Base-by-base conservation (phyloP, 2,797 vertebrate species). In the Psittacula echo region DNA sequence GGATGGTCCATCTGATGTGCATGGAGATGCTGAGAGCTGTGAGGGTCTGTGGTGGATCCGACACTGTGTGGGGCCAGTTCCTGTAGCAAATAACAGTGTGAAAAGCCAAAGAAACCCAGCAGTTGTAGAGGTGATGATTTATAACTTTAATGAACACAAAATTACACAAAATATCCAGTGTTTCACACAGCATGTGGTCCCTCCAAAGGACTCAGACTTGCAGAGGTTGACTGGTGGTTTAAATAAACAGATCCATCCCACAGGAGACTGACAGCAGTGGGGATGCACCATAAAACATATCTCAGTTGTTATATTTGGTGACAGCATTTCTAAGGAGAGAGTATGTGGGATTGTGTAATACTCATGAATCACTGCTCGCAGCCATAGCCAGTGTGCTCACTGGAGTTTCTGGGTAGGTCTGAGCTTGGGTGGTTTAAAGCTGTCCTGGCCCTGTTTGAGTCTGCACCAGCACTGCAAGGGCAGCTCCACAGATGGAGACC, bases 291-390 rank as follows among this genome's bases (percentile, higher is more conserved):
- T 72, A 87, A 53, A 89, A 81, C 92, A 90, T 72, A 11, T 1
- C 26, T 60, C 81, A 4, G 65, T 92, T 85, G 91, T 91, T 91
- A 70, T 91, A 89, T 93, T 92, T 94, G 89, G 94, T 4, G 64
- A 68, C 76, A 56, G 74, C 11, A 83, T 27, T 32, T 75, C 86
- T 68, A 45, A 54, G 91, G 68, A 53, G 76, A 39, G 89, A 80
- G 58, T 15, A 60, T 42, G 94, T 87, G 96, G 92, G 93, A 79
- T 89, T 95, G 94, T 93, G n/a, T 89, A 93, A 95, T 90, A 7
- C 90, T 88, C 20, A 61, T 93, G 93, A 93, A 95, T 96, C 95
- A 95, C 85, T 19, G 70, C 41, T 21, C 11, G 24, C 23, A 12
- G 45, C 29, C 13, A 5, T 11, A 51, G 62, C 44, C 22, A n/a